Conservation (phyloP, 2,113 vertebrate genomes). For the Malaclemys terrapin region DNA sequence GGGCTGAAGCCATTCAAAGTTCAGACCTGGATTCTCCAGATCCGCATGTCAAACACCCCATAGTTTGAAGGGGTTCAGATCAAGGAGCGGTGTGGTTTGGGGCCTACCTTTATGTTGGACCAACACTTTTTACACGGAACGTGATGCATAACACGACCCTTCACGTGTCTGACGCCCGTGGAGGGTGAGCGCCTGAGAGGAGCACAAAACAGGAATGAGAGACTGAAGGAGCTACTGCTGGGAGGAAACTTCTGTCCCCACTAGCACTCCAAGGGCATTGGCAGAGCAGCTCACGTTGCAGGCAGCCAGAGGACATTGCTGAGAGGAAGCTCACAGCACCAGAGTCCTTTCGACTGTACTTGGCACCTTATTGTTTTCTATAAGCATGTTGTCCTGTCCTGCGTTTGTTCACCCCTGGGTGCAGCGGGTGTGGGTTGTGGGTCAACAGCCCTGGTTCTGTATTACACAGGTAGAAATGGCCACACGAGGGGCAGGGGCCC, state of each 20-base stretch:
- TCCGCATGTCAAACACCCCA: not conserved
- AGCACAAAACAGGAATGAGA: not conserved
- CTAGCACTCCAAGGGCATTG: not conserved
- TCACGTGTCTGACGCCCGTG: not conserved
- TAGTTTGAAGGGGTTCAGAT: not conserved
- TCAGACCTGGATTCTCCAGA: not conserved
- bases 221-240: not conserved
- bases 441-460: no score
- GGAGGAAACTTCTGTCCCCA: not conserved
- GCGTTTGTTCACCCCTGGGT: not conserved
- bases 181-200: not conserved
- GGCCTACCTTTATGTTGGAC: not conserved
- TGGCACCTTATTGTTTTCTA: no score
- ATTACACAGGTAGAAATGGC: not conserved
- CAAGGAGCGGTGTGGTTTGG: not conserved
- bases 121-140: not conserved
- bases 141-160: not conserved
- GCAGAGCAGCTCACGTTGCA: no score
- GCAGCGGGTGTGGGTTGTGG: not conserved
- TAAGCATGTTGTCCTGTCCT: no score
- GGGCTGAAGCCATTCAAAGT: not conserved
- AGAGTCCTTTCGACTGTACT: not conserved
- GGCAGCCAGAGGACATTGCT: not conserved
- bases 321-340: not conserved
- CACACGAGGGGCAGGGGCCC: not conserved